These are phyloP conservation scores for Gymnothorax javanicus DNA, from an alignment of 2,797 vertebrate genomes.

Conservation along the genomic window DNA sequence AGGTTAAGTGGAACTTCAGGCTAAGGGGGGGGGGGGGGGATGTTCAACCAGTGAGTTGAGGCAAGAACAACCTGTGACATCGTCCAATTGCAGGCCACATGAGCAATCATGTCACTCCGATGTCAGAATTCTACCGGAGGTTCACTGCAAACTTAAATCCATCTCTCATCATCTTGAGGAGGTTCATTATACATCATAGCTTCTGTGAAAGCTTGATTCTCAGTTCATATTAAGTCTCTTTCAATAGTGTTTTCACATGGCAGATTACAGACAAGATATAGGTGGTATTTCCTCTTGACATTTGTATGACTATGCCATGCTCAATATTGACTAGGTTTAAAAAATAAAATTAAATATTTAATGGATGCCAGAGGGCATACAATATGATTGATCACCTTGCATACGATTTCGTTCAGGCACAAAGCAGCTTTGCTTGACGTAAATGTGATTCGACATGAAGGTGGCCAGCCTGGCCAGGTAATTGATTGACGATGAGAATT, in stretches of 20 bases:
- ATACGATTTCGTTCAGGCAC: not conserved
- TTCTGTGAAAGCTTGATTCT: not conserved
- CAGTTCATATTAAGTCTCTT: no score
- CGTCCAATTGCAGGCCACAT: not conserved
- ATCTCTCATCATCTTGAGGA: no score
- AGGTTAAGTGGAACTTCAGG: not conserved
- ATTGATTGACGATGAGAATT: slow-evolving; percentile 18
- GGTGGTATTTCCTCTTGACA: not conserved
- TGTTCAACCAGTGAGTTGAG: no score
- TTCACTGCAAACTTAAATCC: not conserved
- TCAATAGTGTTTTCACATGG: not conserved
- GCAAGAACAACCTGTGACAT: not conserved
- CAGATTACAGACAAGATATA: not conserved
- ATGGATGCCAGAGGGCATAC: not conserved
- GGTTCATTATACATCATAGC: not conserved
- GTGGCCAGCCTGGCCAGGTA: slow-evolving; percentile 20
- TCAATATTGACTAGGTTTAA: not conserved
- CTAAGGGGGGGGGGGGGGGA: no score
- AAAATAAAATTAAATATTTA: not conserved
- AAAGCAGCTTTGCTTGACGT: slow-evolving; percentile 16
- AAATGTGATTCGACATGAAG: slow-evolving; percentile 15
- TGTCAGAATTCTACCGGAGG: not conserved
- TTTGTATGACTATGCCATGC: not conserved
- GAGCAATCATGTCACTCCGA: not conserved
- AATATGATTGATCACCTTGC: slow-evolving; percentile 3